Base-by-base conservation (phyloP, 1,140 invertebrate genomes). In the Drosophila santomea region DNA sequence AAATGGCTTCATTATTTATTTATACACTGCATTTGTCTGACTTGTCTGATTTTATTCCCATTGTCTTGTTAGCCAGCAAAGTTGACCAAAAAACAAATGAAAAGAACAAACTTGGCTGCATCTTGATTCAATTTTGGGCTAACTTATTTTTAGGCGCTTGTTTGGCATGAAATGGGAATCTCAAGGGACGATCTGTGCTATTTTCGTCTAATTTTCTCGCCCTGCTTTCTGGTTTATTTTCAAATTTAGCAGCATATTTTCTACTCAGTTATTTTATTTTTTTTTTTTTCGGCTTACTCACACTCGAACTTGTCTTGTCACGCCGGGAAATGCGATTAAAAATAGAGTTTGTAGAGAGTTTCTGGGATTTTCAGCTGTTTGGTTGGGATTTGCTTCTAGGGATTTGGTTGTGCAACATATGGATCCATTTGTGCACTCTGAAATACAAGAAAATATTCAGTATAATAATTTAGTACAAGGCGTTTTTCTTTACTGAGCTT, bases 301-400 rank as follows among this genome's bases (percentile, higher is more conserved):
- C 44, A 48, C 23, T 69, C 84, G 84, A 86, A 86, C 83, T 86
- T 86, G 83, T 74, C 83, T 86, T 86, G 83, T 88, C 83, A 86
- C 66, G 57, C 45, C 56, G 44, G 63, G 58, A 88, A 55, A 68
- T 68, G 51, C 55, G 79, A 62, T 86, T 79, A 86, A 82, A 86
- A 88, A 86, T 86, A 86, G 55, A 86, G 83, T 88, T 81, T 64
- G 48, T 58, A 32, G 54, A 43, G 73, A 58, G 17, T 63, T 63
- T 74, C 60, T 75, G 60, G 73, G 60, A 51, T 54, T 58, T 64
- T 74, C 50, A 45, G 60, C 43, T 66, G 47, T 50, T 38, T n/a
- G 14, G 39, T 35, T 64, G 62, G 39, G 23, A 45, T 45, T 73
- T 17, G 17, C 12, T 44, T 54, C 47, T 14, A 25, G 15, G 23